phyloP scores from a whole-genome alignment of 2,888 invertebrate genomes.

The Macaria liturata region DNA sequence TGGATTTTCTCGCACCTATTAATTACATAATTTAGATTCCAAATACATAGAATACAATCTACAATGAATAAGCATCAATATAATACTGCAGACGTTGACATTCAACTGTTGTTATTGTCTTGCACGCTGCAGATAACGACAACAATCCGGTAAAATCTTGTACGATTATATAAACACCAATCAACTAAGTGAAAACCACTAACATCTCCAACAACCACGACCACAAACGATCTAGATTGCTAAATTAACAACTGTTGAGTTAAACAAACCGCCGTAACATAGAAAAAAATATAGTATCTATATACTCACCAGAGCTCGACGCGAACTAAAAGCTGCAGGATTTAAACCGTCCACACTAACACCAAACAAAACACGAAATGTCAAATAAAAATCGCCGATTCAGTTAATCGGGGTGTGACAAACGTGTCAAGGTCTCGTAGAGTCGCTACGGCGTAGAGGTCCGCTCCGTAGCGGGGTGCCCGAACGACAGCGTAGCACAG shows the following conservation, averaged over 20 bases:
- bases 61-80: too few relatives aligned
- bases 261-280: slow-evolving; percentile 14
- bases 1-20: too few relatives aligned
- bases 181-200: neutral
- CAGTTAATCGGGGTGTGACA: slow-evolving; percentile 65
- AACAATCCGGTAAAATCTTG: too few relatives aligned
- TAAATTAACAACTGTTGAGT: slow-evolving; percentile 22
- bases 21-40: too few relatives aligned
- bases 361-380: slow-evolving; percentile 48
- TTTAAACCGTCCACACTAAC: slow-evolving; percentile 46
- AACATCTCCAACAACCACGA: neutral
- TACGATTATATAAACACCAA: too few relatives aligned
- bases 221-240: neutral
- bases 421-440: slow-evolving; percentile 70
- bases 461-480: slow-evolving; percentile 75
- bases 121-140: too few relatives aligned
- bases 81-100: too few relatives aligned
- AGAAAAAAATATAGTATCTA: slow-evolving; percentile 18
- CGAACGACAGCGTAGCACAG: slow-evolving; percentile 70
- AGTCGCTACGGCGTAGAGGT: slow-evolving; percentile 68
- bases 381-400: slow-evolving; percentile 25
- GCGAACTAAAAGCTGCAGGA: slow-evolving; percentile 37
- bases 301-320: slow-evolving; percentile 52
- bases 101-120: too few relatives aligned
- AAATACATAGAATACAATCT: too few relatives aligned